phyloP scores from a whole-genome alignment of 1,140 invertebrate genomes.

The Condylostylus longicornis region DNA sequence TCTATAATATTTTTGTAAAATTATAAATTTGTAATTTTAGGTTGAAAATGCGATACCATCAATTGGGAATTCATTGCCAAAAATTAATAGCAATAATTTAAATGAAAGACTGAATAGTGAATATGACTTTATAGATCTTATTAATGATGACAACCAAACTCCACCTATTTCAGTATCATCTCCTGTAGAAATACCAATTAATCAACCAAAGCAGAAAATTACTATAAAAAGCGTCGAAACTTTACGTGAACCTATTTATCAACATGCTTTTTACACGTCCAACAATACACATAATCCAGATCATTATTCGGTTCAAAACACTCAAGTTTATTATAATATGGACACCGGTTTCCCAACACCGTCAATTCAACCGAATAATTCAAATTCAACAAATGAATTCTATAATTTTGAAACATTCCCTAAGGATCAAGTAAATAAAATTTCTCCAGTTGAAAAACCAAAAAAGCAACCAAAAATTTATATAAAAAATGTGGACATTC shows the following conservation, averaged over 20 bases:
- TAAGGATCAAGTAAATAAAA: background rate
- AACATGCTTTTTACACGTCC: too few relatives aligned
- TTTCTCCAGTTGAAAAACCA: background rate
- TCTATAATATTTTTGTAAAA: constrained; percentile 8
- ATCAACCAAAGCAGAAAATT: constrained; percentile 19
- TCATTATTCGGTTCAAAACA: too few relatives aligned
- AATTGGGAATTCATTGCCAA: background rate
- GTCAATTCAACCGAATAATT: background rate
- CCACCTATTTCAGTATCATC: background rate
- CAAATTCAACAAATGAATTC: background rate
- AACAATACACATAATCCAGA: background rate
- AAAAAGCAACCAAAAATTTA: constrained; percentile 28
- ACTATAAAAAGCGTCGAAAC: constrained; percentile 30
- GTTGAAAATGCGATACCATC: constrained; percentile 1
- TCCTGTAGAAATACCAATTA: background rate
- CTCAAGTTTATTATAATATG: background rate
- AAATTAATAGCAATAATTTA: background rate
- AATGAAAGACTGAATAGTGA: background rate
- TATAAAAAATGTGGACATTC: constrained; percentile 26
- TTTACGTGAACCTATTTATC: constrained; percentile 22
- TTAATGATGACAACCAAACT: background rate
- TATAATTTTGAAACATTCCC: background rate
- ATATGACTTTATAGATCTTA: background rate
- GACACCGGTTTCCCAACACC: background rate
- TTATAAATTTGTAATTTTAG: constrained; percentile 18